phyloP scores from a whole-genome alignment of 2,797 vertebrate species.

The Hoplostethus atlanticus region DNA sequence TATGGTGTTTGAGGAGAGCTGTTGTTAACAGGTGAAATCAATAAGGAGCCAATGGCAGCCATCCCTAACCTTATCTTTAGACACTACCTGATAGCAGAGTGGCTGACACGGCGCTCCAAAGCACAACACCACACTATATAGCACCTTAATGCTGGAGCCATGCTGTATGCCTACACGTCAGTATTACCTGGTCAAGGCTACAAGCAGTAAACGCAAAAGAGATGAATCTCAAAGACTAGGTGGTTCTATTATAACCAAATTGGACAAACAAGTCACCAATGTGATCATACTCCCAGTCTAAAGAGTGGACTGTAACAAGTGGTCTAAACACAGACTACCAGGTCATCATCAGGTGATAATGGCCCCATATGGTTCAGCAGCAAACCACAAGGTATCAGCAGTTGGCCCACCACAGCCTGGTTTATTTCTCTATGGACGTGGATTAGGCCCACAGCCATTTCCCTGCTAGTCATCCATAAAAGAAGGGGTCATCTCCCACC shows the following conservation, averaged over 20 bases:
- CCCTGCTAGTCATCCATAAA: slow-evolving; percentile 23
- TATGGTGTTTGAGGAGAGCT: slow-evolving; percentile 34
- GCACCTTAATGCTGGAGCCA: not conserved
- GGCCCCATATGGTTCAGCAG: not conserved
- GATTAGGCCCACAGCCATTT: not conserved
- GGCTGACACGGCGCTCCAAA: not conserved
- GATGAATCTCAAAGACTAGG: not conserved
- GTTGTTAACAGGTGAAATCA: not conserved
- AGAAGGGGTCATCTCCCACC: slow-evolving; percentile 7
- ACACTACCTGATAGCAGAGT: slow-evolving; percentile 31
- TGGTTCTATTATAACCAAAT: not conserved
- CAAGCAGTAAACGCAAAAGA: not conserved
- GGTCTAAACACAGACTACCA: not conserved
- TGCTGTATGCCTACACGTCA: not conserved
- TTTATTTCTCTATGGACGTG: not conserved
- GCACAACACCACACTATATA: not conserved
- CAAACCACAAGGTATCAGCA: slow-evolving; percentile 18
- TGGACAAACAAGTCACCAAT: not conserved
- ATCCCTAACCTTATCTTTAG: slow-evolving; percentile 7
- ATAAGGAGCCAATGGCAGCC: slow-evolving; percentile 12
- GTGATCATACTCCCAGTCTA: not conserved
- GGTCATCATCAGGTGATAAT: slow-evolving; percentile 17
- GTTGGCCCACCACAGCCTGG: not conserved
- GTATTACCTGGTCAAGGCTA: slow-evolving; percentile 17
- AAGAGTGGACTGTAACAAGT: not conserved